Conservation (phyloP, 2,888 invertebrate species). For the Pedicia rivosa region DNA sequence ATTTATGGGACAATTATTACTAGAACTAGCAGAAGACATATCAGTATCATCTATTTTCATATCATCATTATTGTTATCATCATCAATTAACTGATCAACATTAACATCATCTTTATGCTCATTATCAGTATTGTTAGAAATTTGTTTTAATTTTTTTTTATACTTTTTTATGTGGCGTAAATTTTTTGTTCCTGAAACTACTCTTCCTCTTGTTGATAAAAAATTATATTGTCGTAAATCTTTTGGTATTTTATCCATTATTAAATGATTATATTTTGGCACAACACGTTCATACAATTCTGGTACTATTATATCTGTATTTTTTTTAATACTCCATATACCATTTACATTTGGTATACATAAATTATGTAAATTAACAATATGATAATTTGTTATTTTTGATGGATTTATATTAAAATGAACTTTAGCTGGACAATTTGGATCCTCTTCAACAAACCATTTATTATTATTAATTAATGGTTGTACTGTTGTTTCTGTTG, state of each 20-base stretch:
- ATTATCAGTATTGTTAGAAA: background rate
- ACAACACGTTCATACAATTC: slow-evolving; percentile 18
- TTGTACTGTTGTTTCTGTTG: background rate
- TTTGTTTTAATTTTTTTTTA: background rate
- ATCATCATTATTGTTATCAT: too few relatives aligned
- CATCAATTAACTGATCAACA: too few relatives aligned
- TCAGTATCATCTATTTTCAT: too few relatives aligned
- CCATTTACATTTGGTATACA: slow-evolving; percentile 43
- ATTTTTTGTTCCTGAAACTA: background rate
- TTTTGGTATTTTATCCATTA: slow-evolving; percentile 23
- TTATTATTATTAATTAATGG: background rate
- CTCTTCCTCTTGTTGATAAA: background rate
- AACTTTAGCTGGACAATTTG: slow-evolving; percentile 22
- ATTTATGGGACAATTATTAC: too few relatives aligned
- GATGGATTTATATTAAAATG: slow-evolving; percentile 22
- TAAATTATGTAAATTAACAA: slow-evolving; percentile 38
- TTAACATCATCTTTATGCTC: background rate
- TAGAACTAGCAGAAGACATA: too few relatives aligned
- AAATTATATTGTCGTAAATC: slow-evolving; percentile 20
- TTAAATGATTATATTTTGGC: slow-evolving; percentile 24
- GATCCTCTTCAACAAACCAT: slow-evolving; percentile 17
- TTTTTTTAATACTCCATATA: slow-evolving; percentile 27
- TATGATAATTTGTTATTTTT: slow-evolving; percentile 31
- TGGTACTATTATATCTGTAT: background rate
- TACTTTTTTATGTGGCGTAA: too few relatives aligned